Evolutionary conservation across 2,888 invertebrate genomes (phyloP).

Genomic region (Drosophila diplacantha): DNA sequence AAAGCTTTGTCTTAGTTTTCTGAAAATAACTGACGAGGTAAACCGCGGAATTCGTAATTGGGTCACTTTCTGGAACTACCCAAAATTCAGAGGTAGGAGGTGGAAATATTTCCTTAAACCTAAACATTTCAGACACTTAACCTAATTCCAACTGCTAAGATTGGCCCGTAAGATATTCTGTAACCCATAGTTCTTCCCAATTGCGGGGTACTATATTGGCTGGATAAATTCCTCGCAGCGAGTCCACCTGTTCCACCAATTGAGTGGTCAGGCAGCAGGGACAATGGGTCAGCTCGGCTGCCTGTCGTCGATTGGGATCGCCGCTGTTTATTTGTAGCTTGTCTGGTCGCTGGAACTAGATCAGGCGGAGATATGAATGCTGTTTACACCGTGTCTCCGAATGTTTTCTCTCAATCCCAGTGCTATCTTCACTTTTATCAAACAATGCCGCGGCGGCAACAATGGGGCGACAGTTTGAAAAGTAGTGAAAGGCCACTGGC

Average conservation of each 20-base stretch:
- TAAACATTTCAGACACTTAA: too few relatives aligned
- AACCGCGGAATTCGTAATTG: not conserved
- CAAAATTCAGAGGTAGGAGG: too few relatives aligned
- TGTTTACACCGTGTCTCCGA: constrained; percentile 53
- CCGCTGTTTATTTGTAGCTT: constrained; percentile 45
- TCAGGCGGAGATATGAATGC: constrained; percentile 50
- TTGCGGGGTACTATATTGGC: not conserved
- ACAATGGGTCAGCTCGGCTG: constrained; percentile 36
- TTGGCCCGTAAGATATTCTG: not conserved
- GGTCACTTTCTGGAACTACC: not conserved
- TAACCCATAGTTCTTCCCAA: not conserved
- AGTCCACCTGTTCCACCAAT: constrained; percentile 25
- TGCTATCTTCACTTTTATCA: constrained; percentile 49
- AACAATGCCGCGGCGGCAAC: constrained; percentile 34
- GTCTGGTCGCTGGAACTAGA: constrained; percentile 47
- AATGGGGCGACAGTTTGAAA: constrained; percentile 38
- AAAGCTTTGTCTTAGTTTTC: not conserved
- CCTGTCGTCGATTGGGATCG: constrained; percentile 52
- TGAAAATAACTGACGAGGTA: not conserved
- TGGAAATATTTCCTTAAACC: too few relatives aligned
- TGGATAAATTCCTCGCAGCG: constrained; percentile 13
- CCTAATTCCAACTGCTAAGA: not conserved
- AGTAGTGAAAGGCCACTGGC: constrained; percentile 37
- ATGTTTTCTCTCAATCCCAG: constrained; percentile 51
- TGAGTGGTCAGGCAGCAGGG: constrained; percentile 37